These are phyloP conservation scores for Mesaphorura yosii DNA, from an alignment of 1,140 invertebrate genomes.

Conservation along the genomic window DNA sequence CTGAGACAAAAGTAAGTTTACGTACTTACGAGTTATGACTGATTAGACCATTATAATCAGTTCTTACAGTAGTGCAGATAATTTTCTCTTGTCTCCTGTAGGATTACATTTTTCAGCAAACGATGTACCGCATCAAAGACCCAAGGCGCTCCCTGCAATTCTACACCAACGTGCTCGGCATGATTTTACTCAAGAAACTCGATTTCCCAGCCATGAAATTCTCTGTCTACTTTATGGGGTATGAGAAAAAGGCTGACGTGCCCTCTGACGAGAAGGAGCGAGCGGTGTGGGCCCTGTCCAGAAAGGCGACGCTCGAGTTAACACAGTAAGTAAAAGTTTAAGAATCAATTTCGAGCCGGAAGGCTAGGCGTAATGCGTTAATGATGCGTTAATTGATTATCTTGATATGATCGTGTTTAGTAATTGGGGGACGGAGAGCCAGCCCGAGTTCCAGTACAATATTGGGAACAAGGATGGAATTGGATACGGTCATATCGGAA, in stretches of 20 bases:
- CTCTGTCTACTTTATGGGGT: slow-evolving; percentile 86
- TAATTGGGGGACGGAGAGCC: slow-evolving; percentile 86
- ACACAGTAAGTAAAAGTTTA: slow-evolving; percentile 61
- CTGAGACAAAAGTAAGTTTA: slow-evolving; percentile 47
- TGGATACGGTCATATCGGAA: slow-evolving; percentile 68
- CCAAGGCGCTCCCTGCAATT: slow-evolving; percentile 74
- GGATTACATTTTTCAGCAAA: slow-evolving; percentile 89
- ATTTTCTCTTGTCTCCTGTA: slow-evolving; percentile 32
- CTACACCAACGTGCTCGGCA: slow-evolving; percentile 79
- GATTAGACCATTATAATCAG: neutral
- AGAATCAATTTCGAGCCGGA: neutral
- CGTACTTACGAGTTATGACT: neutral
- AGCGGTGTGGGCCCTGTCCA: slow-evolving; percentile 61
- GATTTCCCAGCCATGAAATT: slow-evolving; percentile 85
- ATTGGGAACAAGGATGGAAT: slow-evolving; percentile 77
- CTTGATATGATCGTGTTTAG: no score
- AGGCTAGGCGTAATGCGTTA: no score
- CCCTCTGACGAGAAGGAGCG: slow-evolving; percentile 55
- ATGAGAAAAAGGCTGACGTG: slow-evolving; percentile 62
- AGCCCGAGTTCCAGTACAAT: slow-evolving; percentile 67
- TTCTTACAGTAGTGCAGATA: neutral
- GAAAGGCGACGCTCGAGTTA: slow-evolving; percentile 79
- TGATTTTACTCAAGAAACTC: slow-evolving; percentile 74
- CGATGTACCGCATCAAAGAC: slow-evolving; percentile 90
- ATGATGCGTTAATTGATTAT: no score